Base-by-base conservation (phyloP, 2,888 invertebrate species). In the Anoncus sp. region DNA sequence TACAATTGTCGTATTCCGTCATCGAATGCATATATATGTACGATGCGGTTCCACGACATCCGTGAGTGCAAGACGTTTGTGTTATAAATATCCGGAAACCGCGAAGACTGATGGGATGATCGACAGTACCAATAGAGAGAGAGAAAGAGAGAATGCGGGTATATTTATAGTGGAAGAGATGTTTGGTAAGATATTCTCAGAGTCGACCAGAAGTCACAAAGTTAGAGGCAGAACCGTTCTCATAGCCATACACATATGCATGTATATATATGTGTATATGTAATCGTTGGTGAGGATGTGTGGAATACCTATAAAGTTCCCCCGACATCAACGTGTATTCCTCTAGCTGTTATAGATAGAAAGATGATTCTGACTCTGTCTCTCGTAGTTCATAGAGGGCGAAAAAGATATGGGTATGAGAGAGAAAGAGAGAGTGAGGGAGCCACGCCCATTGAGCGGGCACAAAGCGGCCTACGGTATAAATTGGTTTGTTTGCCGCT, bases 381-480 rank as follows among this genome's bases (percentile, higher is more conserved):
- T 65, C 70, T 57, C 59, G 38, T 74, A 74, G 72, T 66, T 60
- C 60, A n/a, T n/a, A 73, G 57, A 43, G 59, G 45, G 51, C 38
- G 63, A 27, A 69, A 45, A 35, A 38, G 51, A 51, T 22, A 51
- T 38, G 40, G 2, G 31, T 31, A 31, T 31, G 40, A 16, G 62
- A 51, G 40, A 43, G 20, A 12, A 16, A 20, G 43, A 60, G 60
- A 40, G 49, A 18, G 65, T 51, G 71, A 38, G 40, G 12, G 66
- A 72, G 51, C 87, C 87, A 82, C 83, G 93, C 93, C 82, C 93
- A 93, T 81, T 92, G 91, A 84, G 88, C 92, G 82, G 92, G 92
- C 88, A 88, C 93, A 83, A 93, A 93, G 87, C 92, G 92, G 87
- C 87, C 90, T 89, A 89, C 88, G 88, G 90, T 91, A 91, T 91